These are phyloP conservation scores for Apodemia hepburni DNA, from an alignment of 2,888 invertebrate species.

Conservation along the genomic window DNA sequence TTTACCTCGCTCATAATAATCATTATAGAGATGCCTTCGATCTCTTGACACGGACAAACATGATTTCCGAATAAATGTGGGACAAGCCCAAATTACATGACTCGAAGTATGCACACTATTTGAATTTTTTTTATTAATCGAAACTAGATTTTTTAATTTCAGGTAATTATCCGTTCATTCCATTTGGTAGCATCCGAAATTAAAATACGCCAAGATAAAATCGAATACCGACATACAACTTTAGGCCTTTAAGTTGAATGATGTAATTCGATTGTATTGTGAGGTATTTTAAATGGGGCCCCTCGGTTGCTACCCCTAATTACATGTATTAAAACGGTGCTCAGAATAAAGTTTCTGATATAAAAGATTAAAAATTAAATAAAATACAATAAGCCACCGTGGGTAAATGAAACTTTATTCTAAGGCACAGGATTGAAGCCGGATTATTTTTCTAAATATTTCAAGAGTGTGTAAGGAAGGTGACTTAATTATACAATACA, in stretches of 20 bases:
- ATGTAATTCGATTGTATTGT: conserved; percentile 59
- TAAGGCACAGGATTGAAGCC: conserved; percentile 51
- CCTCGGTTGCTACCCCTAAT: conserved; percentile 65
- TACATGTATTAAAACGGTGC: conserved; percentile 46
- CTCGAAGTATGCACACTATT: conserved; percentile 63
- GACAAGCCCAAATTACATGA: conserved; percentile 18
- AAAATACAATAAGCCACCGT: not conserved
- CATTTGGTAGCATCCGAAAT: conserved; percentile 60
- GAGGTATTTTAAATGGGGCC: conserved; percentile 64
- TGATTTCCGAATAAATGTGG: conserved; percentile 42
- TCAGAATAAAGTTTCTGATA: conserved; percentile 45
- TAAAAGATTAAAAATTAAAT: not conserved
- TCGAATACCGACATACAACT: conserved; percentile 65
- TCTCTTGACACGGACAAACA: conserved; percentile 62
- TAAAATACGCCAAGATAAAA: conserved; percentile 59
- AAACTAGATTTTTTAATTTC: not conserved
- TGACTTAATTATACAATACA: conserved; percentile 53
- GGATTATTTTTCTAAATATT: conserved; percentile 52
- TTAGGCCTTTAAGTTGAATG: conserved; percentile 75
- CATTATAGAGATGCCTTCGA: conserved; percentile 56
- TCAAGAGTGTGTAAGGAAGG: conserved; percentile 57
- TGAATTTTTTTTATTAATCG: conserved; percentile 36
- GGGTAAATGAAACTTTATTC: conserved; percentile 46
- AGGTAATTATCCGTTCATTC: conserved; percentile 52
- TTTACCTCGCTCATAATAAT: conserved; percentile 36